Evolutionary conservation across 1,140 invertebrate genomes (phyloP), one percentile per base, ranked within the genome.

Genomic region (Contarinia nasturtii): DNA sequence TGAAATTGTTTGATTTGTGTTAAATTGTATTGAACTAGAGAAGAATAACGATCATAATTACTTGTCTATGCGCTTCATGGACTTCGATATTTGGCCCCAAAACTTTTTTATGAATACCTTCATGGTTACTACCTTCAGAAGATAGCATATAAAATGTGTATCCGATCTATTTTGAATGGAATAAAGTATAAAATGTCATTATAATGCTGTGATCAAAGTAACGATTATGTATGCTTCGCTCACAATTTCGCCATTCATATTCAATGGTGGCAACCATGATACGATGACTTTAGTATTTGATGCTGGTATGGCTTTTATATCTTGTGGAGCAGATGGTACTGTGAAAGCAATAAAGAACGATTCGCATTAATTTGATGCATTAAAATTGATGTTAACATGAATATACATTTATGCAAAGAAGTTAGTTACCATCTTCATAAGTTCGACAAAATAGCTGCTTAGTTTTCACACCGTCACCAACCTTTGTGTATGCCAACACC

Each of bases 271-370:
- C 53, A 82, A 68, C 86, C 91, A 95, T 7, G 86, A 86, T 10
- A 94, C 79, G 21, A 92, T 68, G 48, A 94, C 82, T 58, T 85
- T 86, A 50, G 80, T 83, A 27, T 77, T 68, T 22, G 82, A 85
- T 49, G 80, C 86, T 12, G 86, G 75, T 33, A 86, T 76, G 1
- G 86, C 87, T 68, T 93, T 94, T 40, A 94, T 86, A 52, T 80
- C 79, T 4, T 80, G 82, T 38, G 89, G 89, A 34, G 80, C 73
- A 50, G 82, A 84, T 40, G 90, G 90, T 51, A 91, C 79, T 83
- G 60, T 48, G 67, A 44, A 54, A 47, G 11, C 17, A 47, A 49
- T n/a, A 33, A 12, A 49, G n/a, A 46, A 46, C 46, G 17, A 48
- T 47, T 42, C 44, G 27, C 37, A 52, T 45, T 14, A 12, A 22